Evolutionary conservation across 2,888 invertebrate genomes (phyloP).

Genomic region (Anthophora plumipes): DNA sequence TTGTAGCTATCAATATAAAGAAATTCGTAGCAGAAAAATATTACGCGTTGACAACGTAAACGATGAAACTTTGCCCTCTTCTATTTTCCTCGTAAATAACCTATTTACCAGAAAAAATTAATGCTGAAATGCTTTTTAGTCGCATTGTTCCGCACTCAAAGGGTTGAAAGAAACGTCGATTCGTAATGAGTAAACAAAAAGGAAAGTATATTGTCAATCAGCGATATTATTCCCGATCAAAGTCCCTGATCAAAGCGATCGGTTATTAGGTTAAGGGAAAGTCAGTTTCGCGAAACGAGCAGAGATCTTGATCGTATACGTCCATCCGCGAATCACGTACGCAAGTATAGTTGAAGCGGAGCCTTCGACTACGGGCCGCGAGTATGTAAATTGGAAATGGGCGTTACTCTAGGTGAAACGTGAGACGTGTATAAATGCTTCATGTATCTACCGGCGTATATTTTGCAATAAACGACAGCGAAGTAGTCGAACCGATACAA

Average conservation of each 20-base stretch:
- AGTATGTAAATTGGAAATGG: constrained; percentile 55
- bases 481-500: neutral
- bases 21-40: too few relatives aligned
- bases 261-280: neutral
- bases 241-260: neutral
- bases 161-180: too few relatives aligned
- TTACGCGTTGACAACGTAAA: too few relatives aligned
- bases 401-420: constrained; percentile 44
- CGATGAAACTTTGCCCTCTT: too few relatives aligned
- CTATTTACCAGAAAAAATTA: too few relatives aligned
- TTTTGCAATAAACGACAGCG: neutral
- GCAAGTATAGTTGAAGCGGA: constrained; percentile 40
- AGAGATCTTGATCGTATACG: constrained; percentile 28
- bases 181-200: too few relatives aligned
- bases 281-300: constrained; percentile 3
- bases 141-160: too few relatives aligned
- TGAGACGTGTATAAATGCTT: constrained; percentile 52
- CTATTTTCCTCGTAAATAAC: too few relatives aligned
- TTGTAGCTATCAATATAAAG: too few relatives aligned
- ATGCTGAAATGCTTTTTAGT: too few relatives aligned
- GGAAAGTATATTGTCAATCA: too few relatives aligned
- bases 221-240: neutral
- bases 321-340: constrained; percentile 46
- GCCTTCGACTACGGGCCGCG: constrained; percentile 34
- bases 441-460: neutral